phyloP scores from a whole-genome alignment of 2,888 invertebrate genomes.

The Himalopsyche tibetana region DNA sequence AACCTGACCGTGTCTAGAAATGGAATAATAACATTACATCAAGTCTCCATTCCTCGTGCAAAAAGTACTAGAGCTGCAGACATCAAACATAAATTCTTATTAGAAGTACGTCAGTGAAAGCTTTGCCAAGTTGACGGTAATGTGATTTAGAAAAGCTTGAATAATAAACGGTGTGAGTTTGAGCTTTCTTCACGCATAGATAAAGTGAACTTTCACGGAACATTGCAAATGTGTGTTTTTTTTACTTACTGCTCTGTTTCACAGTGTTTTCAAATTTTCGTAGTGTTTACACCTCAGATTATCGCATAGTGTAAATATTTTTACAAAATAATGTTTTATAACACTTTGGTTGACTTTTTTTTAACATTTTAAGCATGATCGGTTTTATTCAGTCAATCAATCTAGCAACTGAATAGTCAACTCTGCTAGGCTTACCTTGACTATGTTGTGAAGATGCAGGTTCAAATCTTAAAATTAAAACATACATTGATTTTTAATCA shows the following conservation, averaged over 20 bases:
- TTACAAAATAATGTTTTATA: too few relatives aligned
- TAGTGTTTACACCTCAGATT: too few relatives aligned
- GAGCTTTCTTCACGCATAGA: conserved; percentile 48
- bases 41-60: not conserved
- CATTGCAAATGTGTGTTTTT: not conserved
- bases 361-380: too few relatives aligned
- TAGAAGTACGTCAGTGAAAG: conserved; percentile 49
- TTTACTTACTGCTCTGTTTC: not conserved
- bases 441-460: too few relatives aligned
- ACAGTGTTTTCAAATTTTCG: not conserved
- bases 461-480: too few relatives aligned
- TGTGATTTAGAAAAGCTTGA: conserved; percentile 54
- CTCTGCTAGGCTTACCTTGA: too few relatives aligned
- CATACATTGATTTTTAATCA: too few relatives aligned
- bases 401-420: too few relatives aligned
- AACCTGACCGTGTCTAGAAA: conserved; percentile 1
- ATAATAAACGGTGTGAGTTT: conserved; percentile 47
- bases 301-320: too few relatives aligned
- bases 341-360: too few relatives aligned
- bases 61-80: conserved; percentile 27
- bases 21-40: conserved; percentile 30
- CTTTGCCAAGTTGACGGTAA: conserved; percentile 48
- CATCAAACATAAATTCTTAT: conserved; percentile 56
- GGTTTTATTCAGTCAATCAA: too few relatives aligned
- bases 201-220: conserved; percentile 1